Evolutionary conservation across 2,888 invertebrate species (phyloP), one percentile per base, ranked within the genome.

Genomic region (Strigamia crassipes): DNA sequence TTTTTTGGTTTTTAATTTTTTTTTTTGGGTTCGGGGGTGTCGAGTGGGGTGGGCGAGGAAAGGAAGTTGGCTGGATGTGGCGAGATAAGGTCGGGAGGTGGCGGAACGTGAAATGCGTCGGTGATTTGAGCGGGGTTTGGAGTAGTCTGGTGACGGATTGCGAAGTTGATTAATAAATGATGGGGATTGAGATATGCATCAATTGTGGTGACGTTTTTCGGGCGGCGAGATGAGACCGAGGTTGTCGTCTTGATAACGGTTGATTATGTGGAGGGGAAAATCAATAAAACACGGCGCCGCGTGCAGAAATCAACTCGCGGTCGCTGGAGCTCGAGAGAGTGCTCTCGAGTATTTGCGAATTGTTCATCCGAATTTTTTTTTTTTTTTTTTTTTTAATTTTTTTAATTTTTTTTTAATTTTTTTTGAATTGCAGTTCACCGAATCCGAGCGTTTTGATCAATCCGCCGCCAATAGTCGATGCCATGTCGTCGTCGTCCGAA

Each of bases 401-500:
- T 23, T 73, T 18, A 18, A 21, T 1, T 9, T 18, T 79, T 79
- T 12, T 18, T 79, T 79, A 12, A 9, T 23, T 79, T 27, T 12
- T 0, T 34, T 82, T 21, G 42, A n/a, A n/a, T n/a, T n/a, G n/a
- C n/a, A 83, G 83, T 23, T 79, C 83, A n/a, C 79, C 79, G 8
- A 81, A 23, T 27, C 79, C 51, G 61, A 79, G 51, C 9, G 82
- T 80, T 6, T 9, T 82, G 15, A 82, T 66, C n/a, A 77, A 83
- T 80, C 81, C 83, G 4, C 81, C 83, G 13, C 41, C 80, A n/a
- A 78, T 81, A 12, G 46, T 82, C 27, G 34, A 77, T 18, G 81
- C 82, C 5, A 80, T 82, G 83, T 82, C 83, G 2, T 78, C 82
- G 9, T 51, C 21, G 61, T 82, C 82, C 6, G 82, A 82, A 10